Evolutionary conservation across 2,113 vertebrate species (phyloP), one percentile per base, ranked within the genome.

Genomic region (Xyliphius kryptos): DNA sequence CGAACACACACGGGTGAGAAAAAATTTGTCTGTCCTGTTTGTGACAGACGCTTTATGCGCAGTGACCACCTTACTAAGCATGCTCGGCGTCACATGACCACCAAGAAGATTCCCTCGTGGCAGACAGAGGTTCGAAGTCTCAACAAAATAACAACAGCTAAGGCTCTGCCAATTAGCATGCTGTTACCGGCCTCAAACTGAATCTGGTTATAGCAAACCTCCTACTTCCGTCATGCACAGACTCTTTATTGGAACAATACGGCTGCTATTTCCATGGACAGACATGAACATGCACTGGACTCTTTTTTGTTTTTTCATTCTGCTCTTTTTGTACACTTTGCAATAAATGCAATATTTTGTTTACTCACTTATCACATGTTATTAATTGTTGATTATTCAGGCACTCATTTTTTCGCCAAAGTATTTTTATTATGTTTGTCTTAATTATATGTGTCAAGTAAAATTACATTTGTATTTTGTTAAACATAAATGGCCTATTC

Each of bases 31-130:
- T 99, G 96, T 38, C 92, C 91, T 0, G 91, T 92, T 71, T 99
- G 96, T 0, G 94, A 93, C 48, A 89, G 95, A 1, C 89, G 95
- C n/a, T 99, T 99, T 84, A 97, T 99, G 96, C 92, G 96, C 76
- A 98, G 96, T 0, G 96, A 99, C 20, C 96, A 99, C 82, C 81
- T 99, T 72, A 97, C 93, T 0, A 98, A 99, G 76, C 96, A 98
- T 0, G 87, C 96, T 11, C 91, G 94, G 2, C 92, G 95, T 37
- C 96, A 99, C 79, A 86, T 90, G 91, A 84, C 87, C 44, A 82
- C 92, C 7, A 94, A 92, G 83, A 97, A 93, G 77, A 70, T 89
- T n/a, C 93, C 93, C 2, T 90, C 90, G 70, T 97, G 95, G 95
- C 95, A 95, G 81, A 69, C 91, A 0, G 93, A 95, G 57, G 88